Conservation (phyloP, 2,113 vertebrate species). For the Dasyurus viverrinus region DNA sequence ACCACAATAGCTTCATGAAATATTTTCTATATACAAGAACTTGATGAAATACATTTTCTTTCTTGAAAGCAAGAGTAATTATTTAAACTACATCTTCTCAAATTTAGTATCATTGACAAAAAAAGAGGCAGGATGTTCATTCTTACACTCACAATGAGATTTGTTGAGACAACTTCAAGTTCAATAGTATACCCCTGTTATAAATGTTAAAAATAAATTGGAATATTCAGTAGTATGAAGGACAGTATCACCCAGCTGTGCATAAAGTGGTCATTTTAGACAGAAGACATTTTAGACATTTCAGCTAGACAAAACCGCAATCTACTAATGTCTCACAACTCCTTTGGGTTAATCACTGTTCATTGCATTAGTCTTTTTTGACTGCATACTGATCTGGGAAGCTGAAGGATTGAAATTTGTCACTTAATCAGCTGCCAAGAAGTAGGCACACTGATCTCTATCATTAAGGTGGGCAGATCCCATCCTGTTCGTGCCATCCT, state of each 20-base stretch:
- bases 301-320: conserved; percentile 64
- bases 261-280: conserved; percentile 63
- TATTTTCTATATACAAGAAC: background rate
- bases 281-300: conserved; percentile 46
- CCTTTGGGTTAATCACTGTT: conserved; percentile 56
- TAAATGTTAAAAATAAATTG: conserved; percentile 22
- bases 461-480: conserved; percentile 52
- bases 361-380: conserved; percentile 53
- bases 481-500: conserved; percentile 20
- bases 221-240: conserved; percentile 20
- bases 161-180: conserved; percentile 60
- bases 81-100: conserved; percentile 34
- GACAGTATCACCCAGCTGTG: conserved; percentile 56
- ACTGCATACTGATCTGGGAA: conserved; percentile 47
- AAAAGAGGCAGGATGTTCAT: conserved; percentile 34
- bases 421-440: conserved; percentile 72
- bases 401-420: conserved; percentile 58
- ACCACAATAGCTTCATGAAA: conserved; percentile 2
- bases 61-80: background rate
- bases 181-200: conserved; percentile 69
- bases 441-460: conserved; percentile 61
- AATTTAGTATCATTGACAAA: conserved; percentile 11
- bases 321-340: conserved; percentile 36
- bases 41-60: conserved; percentile 25
- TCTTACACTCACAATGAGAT: conserved; percentile 53